Percentiles rank a stretch among this genome's conserved stretches.
phyloP scores from a whole-genome alignment of 1,140 invertebrate species.

The Heliconius eleuchia region DNA sequence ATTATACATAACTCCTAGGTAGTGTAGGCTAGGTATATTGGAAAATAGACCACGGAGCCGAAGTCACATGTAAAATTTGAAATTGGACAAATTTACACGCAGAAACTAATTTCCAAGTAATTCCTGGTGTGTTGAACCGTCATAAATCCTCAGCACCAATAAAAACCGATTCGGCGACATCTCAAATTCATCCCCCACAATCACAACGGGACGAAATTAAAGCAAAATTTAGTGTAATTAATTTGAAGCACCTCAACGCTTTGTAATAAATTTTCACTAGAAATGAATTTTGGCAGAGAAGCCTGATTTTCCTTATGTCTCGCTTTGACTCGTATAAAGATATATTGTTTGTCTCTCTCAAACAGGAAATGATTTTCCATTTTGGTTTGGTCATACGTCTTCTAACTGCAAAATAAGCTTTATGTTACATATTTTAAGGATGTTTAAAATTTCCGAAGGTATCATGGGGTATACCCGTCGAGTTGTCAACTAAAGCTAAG shows the following conservation, averaged over 20 bases:
- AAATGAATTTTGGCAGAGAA: conserved; percentile 68
- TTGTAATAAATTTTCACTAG: conserved; percentile 79
- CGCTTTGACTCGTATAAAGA: conserved; percentile 53
- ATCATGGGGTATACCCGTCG: conserved; percentile 64
- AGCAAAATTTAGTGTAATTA: conserved; percentile 79
- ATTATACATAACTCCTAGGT: no score
- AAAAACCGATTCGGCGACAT: conserved; percentile 27
- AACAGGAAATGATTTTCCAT: conserved; percentile 77
- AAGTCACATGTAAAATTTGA: no score
- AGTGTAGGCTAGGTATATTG: no score
- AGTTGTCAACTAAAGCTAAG: conserved; percentile 66
- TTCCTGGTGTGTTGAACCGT: neutral
- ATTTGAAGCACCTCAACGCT: conserved; percentile 76
- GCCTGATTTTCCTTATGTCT: conserved; percentile 52
- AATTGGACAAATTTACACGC: neutral
- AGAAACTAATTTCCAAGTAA: conserved; percentile 3
- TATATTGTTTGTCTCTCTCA: conserved; percentile 71
- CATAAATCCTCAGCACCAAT: conserved; percentile 6
- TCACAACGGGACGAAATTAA: conserved; percentile 71
- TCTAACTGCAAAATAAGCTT: conserved; percentile 5
- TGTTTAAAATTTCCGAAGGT: conserved; percentile 74
- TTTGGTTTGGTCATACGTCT: conserved; percentile 45
- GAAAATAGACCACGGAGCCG: no score
- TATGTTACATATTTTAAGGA: conserved; percentile 42
- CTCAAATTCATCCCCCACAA: conserved; percentile 33